Base-by-base conservation (phyloP, 2,797 vertebrate genomes). In the Salmo trutta region DNA sequence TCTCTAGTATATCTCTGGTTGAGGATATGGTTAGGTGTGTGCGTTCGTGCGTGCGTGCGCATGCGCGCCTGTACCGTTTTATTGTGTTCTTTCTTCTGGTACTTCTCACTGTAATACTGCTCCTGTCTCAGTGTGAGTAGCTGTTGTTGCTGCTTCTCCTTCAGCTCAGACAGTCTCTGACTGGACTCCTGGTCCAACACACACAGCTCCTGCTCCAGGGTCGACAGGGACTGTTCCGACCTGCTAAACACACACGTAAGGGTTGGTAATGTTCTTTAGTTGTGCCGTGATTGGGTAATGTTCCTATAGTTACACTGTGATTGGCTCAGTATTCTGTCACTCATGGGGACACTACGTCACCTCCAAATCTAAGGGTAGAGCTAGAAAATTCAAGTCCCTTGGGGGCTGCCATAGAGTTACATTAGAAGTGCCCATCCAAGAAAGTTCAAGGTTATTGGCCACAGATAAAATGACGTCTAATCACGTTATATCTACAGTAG, bases 71-170 rank as follows among this genome's bases (percentile, higher is more conserved):
- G 53, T 66, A 98, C 97, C 97, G 97, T 94, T 83, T 98, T 98
- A 88, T 98, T 96, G 88, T 99, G 98, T 74, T 99, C 97, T 79
- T 95, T 91, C 77, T 99, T 99, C 94, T 97, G 97, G 91, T 98
- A 98, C 90, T 99, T 99, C 73, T 99, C 97, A 27, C 97, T 99
- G 87, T 98, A 99, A 91, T 98, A 99, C 84, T 99, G 98, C 85
- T 99, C 97, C 90, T 99, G 98, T 14, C 97, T 93, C 56, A 99
- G 96, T 12, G 95, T 95, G 36, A 99, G 95, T 74, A 99, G 95
- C 88, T 98, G 96, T 73, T 97, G 96, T 76, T 99, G 96, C 73
- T 99, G 98, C 85, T 97, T 96, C 83, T 97, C 96, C 90, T 97
- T 98, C 83, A 98, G 91, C 83, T 98, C 96, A 0, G 95, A 86